Conservation (phyloP, 2,113 vertebrate genomes). For the Pionites leucogaster region DNA sequence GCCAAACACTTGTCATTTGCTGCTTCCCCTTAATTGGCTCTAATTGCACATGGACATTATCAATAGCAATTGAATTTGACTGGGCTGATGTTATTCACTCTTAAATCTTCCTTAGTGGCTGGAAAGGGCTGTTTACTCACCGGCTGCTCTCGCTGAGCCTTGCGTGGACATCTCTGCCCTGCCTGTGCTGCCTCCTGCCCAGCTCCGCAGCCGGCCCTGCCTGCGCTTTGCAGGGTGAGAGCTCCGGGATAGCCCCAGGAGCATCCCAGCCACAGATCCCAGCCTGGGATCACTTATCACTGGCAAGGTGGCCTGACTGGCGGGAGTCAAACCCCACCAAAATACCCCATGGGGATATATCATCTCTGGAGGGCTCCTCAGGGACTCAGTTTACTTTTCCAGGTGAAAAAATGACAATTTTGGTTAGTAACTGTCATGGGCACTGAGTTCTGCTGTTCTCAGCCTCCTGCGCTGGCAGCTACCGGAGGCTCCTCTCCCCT, state of each 20-base stretch:
- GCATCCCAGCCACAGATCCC: background rate
- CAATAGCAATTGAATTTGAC: slow-evolving; percentile 76
- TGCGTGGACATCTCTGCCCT: background rate
- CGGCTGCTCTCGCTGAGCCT: background rate
- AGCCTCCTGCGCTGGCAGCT: background rate
- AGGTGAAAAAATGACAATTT: background rate
- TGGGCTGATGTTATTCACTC: slow-evolving; percentile 4
- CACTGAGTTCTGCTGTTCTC: background rate
- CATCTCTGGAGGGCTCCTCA: background rate
- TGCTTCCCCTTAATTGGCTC: slow-evolving; percentile 80
- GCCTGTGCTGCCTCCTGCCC: background rate
- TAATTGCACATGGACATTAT: slow-evolving; percentile 86
- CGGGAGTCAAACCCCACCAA: background rate
- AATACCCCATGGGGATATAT: background rate
- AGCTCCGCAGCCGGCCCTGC: background rate
- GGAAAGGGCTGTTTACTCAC: background rate
- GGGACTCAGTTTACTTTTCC: background rate
- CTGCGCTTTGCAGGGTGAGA: accelerated
- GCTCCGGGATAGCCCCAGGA: background rate
- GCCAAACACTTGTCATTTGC: slow-evolving; percentile 77
- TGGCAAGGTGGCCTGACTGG: background rate
- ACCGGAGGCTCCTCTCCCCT: background rate
- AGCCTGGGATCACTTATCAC: background rate
- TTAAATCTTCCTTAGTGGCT: background rate
- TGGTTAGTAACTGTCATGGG: background rate